Base-by-base conservation (phyloP, 2,113 vertebrate species). In the Nycticryphes semicollaris region DNA sequence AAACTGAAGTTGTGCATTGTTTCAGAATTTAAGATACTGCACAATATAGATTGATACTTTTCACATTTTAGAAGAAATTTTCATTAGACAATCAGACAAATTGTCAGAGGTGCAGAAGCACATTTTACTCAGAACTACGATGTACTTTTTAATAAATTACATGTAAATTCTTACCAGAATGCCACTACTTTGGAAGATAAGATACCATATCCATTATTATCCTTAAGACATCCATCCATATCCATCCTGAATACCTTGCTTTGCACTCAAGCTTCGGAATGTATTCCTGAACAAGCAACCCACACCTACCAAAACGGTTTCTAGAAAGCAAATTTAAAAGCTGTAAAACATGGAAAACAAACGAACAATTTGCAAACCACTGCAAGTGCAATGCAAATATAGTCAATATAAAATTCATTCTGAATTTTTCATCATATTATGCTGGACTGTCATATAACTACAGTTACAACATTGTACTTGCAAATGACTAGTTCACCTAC, bases 101-200 rank as follows among this genome's bases (percentile, higher is more conserved):
- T 87, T 70, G 88, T 91, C 73, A 60, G 43, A 82, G 45, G 89
- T 39, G 87, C 7, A 60, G n/a, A 81, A 90, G 77, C 23, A 67
- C 21, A 41, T 76, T 92, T 87, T 81, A 84, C 67, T 60, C 22
- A 92, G 39, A 93, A 75, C 33, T 53, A 60, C 27, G 30, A 82
- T 0, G 0, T 57, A 79, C 31, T n/a, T 30, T 67, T 87, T 75
- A 77, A 93, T 63, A 94, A 91, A 75, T 76, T 48, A 73, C 17
- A 79, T n/a, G 62, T 66, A 82, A 87, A 89, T 91, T 79, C 94
- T 96, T 97, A 97, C 93, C 94, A 69, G 81, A 87, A 84, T n/a
- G 14, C 27, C 67, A 57, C 7, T 84, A 43, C 33, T 90, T 93
- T 51, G 72, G 87, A 89, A 93, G 77, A 93, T 63, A 89, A 93